Base-by-base conservation (phyloP, 2,888 invertebrate species). In the Disparrhopalites patrizii region DNA sequence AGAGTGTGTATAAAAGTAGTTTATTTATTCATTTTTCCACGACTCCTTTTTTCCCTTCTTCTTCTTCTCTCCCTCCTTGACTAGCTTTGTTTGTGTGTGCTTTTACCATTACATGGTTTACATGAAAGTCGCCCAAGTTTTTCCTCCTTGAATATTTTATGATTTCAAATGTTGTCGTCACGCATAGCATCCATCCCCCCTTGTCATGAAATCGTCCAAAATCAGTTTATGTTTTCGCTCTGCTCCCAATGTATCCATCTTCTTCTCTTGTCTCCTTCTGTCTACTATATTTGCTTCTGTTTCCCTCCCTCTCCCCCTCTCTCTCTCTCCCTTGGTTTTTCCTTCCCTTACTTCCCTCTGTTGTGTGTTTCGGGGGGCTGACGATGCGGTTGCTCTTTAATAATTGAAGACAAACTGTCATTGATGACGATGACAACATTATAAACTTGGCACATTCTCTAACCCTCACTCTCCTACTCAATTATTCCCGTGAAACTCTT, bases 21-120 rank as follows among this genome's bases (percentile, higher is more conserved):
- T 63, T 63, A 63, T 63, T 63, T 63, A 63, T 63, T 63, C 55
- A 63, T 63, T 63, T 63, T 63, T 63, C 55, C 55, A 56, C 27
- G 43, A 55, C 63, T 54, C 36, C 33, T 47, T 23, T 60, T 10
- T 61, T 18, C 13, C 20, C 25, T 13, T 27, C 43, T 43, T 2
- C 36, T 31, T 43, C 58, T 58, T 18, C n/a, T 30, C 43, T 38
- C 33, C 23, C 33, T n/a, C 25, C 30, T 31, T 28, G 5, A 8
- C 25, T 51, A 7, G 51, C 25, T 13, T 8, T n/a, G n/a, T 25
- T 25, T 23, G 51, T 13, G 5, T 13, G 23, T 25, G 52, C 27
- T 27, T n/a, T n/a, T 43, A 43, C n/a, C 15, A 10, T 15, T 10
- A 47, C 4, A 10, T 15, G 40, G 15, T 40, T 40, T 3, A 3